Conservation (phyloP, 2,113 vertebrate species). For the Rhinoderma darwinii region DNA sequence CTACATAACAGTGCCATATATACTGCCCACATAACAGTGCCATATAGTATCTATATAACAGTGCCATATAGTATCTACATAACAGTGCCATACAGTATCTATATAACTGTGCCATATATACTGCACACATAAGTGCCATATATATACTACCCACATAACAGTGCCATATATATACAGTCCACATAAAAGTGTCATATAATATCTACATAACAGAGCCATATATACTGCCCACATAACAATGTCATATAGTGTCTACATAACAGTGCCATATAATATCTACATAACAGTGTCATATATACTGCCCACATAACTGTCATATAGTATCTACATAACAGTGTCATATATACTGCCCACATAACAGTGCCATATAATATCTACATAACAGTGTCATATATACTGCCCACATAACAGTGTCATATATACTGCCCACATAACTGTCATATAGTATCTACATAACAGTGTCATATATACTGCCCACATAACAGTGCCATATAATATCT, state of each 20-base stretch:
- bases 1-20: too few species aligned
- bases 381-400: not conserved
- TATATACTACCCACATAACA: not conserved
- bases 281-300: not conserved
- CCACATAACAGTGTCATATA: too few species aligned
- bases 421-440: not conserved
- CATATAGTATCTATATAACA: too few species aligned
- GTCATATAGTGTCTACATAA: not conserved
- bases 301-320: not conserved
- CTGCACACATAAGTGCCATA: too few species aligned
- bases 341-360: not conserved
- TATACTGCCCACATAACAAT: too few species aligned
- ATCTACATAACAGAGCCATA: too few species aligned
- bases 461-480: not conserved
- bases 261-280: not conserved
- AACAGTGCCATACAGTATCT: too few species aligned
- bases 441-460: not conserved
- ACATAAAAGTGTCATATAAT: not conserved
- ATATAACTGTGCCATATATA: too few species aligned
- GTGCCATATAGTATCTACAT: too few species aligned
- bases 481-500: not conserved
- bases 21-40: too few species aligned
- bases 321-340: not conserved
- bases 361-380: not conserved
- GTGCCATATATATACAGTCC: too few species aligned